Percentiles rank a stretch among this genome's conserved stretches.
phyloP scores from a whole-genome alignment of 2,113 vertebrate species.

The Sander vitreus region DNA sequence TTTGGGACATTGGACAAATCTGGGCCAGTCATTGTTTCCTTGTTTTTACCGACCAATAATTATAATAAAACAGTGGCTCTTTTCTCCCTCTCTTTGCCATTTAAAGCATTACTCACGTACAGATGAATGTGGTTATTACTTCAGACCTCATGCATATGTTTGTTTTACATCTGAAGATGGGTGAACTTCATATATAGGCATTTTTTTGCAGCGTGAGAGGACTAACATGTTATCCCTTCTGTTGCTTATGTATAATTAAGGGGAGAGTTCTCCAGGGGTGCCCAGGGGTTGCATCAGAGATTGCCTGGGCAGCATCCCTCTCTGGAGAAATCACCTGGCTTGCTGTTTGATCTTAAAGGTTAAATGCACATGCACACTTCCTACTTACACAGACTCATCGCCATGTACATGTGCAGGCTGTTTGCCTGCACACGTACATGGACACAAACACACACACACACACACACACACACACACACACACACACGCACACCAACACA shows the following conservation, averaged over 20 bases:
- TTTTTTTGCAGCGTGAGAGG: constrained; percentile 65
- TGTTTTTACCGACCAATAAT: constrained; percentile 39
- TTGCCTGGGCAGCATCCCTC: constrained; percentile 74
- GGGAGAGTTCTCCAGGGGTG: constrained; percentile 69
- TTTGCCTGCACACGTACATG: too few species aligned
- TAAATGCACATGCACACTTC: constrained; percentile 59
- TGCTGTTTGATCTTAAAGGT: constrained; percentile 72
- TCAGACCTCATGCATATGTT: constrained; percentile 46
- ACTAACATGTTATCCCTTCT: constrained; percentile 77
- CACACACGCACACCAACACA: constrained; percentile 20
- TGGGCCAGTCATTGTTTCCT: constrained; percentile 59
- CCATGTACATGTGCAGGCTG: constrained; percentile 13
- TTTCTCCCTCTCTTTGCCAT: constrained; percentile 3
- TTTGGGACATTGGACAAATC: constrained; percentile 42
- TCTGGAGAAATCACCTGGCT: constrained; percentile 78
- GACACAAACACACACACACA: background rate
- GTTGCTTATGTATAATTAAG: constrained; percentile 79
- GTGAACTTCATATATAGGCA: constrained; percentile 62
- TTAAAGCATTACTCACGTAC: constrained; percentile 32
- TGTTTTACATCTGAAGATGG: constrained; percentile 62
- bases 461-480: constrained; percentile 24
- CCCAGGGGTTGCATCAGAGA: constrained; percentile 74
- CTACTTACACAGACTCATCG: constrained; percentile 42
- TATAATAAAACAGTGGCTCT: background rate
- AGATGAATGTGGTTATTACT: constrained; percentile 40